Evolutionary conservation across 2,797 vertebrate species (phyloP), one percentile per base, ranked within the genome.

Genomic region (Coendou prehensilis): DNA sequence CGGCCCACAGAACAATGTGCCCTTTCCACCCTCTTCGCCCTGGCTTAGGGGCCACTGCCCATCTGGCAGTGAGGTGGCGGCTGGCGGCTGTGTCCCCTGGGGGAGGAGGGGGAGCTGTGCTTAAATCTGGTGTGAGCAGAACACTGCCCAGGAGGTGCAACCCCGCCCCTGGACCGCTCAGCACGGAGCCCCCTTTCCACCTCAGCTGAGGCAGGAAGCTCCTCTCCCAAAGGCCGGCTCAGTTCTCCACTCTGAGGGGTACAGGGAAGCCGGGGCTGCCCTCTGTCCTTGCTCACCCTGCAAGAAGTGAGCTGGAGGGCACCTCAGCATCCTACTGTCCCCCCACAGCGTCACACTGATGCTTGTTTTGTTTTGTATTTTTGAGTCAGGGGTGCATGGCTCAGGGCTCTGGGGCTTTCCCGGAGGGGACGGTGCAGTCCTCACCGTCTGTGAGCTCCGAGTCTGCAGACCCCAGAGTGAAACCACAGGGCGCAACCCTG

Each of bases 401-500:
- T 23, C 37, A 4, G 4, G 20, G 69, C 37, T 22, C n/a, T 8
- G 20, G 67, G 37, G 15, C 26, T 63, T 28, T 33, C 28, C 28
- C 18, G 0, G n/a, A 37, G 15, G 33, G 67, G 67, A 23, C 13
- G 1, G 37, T 41, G 37, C n/a, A 9, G 9, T 71, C 37, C 69
- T 71, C 37, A 41, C 30, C 30, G 13, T 28, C 59, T 26, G 10
- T 30, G 63, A 33, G 63, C 13, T 26, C 37, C 20, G 5, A 11
- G 37, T 23, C 20, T 45, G 69, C 69, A 23, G 37, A 41, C 9
- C 37, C 37, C 10, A 4, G 37, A 26, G 71, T 3, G 41, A 23
- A 45, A 10, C 45, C 10, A 4, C 18, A 22, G 22, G 20, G 71
- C 2, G 1, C 9, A 45, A 5, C 20, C 22, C 2, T 17, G n/a